phyloP scores from a whole-genome alignment of 2,797 vertebrate genomes.

The Sebastes iracundus region DNA sequence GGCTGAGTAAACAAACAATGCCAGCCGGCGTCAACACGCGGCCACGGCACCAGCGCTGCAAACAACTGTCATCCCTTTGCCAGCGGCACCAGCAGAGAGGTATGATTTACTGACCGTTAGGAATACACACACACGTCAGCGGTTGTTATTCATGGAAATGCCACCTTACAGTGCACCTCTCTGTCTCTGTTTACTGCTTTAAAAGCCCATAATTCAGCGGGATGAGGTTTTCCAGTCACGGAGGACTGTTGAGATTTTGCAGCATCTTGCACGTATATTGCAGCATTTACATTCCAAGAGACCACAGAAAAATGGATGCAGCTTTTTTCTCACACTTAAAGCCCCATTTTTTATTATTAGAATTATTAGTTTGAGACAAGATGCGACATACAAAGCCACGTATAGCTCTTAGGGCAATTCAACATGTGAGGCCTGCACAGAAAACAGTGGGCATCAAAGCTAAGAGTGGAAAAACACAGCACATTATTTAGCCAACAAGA shows the following conservation, averaged over 20 bases:
- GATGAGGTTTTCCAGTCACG: constrained; percentile 34
- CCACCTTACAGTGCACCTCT: constrained; percentile 24
- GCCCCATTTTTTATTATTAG: background rate
- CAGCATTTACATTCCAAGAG: constrained; percentile 47
- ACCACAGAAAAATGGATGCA: constrained; percentile 7
- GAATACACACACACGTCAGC: constrained; percentile 34
- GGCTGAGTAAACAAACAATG: constrained; percentile 64
- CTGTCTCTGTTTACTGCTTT: constrained; percentile 43
- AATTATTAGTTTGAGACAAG: constrained; percentile 6
- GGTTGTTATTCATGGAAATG: constrained; percentile 58
- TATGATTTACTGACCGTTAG: constrained; percentile 58
- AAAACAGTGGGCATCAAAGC: constrained; percentile 4
- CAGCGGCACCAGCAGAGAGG: constrained; percentile 35
- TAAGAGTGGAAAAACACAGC: constrained; percentile 8
- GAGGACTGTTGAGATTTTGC: constrained; percentile 32
- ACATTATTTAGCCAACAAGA: background rate
- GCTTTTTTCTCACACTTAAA: background rate
- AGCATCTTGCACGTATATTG: constrained; percentile 37
- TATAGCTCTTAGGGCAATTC: constrained; percentile 11
- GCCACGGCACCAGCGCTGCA: constrained; percentile 7
- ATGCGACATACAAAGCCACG: background rate
- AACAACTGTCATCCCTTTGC: constrained; percentile 48
- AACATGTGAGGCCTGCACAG: constrained; percentile 10
- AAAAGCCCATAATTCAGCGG: constrained; percentile 59
- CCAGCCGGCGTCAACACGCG: constrained; percentile 37